phyloP scores from a whole-genome alignment of 2,113 vertebrate species.

The Mus musculus region DNA sequence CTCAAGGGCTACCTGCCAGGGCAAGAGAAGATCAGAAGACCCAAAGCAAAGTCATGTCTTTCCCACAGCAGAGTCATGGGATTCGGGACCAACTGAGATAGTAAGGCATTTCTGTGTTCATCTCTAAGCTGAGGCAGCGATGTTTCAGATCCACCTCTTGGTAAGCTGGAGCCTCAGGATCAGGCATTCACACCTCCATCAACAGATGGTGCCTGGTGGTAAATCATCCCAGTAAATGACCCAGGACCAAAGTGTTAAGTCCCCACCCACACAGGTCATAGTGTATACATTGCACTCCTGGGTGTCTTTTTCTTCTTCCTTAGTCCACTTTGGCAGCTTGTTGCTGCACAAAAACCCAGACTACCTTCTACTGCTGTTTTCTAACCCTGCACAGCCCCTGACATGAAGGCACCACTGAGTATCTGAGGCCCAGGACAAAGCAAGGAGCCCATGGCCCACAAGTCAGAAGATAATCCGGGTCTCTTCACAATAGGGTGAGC shows the following conservation, averaged over 20 bases:
- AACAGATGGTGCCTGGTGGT: background rate
- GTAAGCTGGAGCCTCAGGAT: background rate
- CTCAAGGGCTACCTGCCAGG: background rate
- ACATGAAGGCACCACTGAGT: accelerated
- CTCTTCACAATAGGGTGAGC: background rate
- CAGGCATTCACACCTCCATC: too few relatives aligned
- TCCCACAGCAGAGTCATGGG: background rate
- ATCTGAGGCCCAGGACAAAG: accelerated
- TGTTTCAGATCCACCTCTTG: background rate
- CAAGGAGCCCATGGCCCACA: accelerated
- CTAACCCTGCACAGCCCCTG: accelerated
- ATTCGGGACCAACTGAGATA: background rate
- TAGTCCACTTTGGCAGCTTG: background rate
- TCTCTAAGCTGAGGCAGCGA: background rate
- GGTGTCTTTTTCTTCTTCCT: accelerated
- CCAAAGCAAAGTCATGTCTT: background rate
- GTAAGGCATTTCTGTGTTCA: background rate
- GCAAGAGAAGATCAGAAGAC: background rate
- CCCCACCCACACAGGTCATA: accelerated
- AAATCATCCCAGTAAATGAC: background rate
- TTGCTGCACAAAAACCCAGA: background rate
- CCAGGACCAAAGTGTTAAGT: background rate
- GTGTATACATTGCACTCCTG: accelerated
- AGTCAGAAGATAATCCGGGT: too few relatives aligned
- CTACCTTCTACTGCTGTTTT: background rate